Base-by-base conservation (phyloP, 2,113 vertebrate genomes). In the Caretta caretta region DNA sequence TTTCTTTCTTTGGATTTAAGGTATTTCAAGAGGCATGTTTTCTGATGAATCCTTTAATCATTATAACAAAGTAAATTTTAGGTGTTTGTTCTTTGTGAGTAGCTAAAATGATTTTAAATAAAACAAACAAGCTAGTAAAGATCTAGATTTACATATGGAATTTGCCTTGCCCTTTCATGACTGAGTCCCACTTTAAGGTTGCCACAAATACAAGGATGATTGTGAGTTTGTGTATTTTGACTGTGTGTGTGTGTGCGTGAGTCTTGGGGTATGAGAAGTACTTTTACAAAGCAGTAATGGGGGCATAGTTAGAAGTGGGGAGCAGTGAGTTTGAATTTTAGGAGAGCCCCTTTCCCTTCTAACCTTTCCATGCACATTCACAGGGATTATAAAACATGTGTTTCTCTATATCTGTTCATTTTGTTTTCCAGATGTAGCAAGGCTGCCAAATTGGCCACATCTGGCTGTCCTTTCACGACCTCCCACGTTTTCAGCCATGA, bases 401-500 rank as follows among this genome's bases (percentile, higher is more conserved):
- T 81, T 42, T 42, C 24, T 76, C 24, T 24, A 46, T 76, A 38
- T 76, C 29, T 96, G 83, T 90, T 81, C 89, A 82, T 93, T 93
- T 62, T 57, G 25, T 81, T 96, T 94, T 80, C 79, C 82, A 97
- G 92, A 93, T 80, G 80, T 3, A 78, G 88, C 69, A 75, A 85
- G 91, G 79, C 38, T 90, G 57, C 92, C 90, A 91, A 94, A 29
- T 89, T 82, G 93, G 86, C 65, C 90, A 93, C 91, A 90, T 97
- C 65, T 97, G 86, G 59, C 62, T 93, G 79, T 95, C 91, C 90
- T 95, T 97, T 94, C 88, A 85, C 2, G 5, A 94, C 83, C 81
- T 92, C 94, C 88, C 93, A 94, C 75, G 51, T 94, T 92, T 94
- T 90, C 87, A 76, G 82, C 88, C 93, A 83, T 50, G 65, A 57